Conservation (phyloP, 1,140 invertebrate genomes). For the Drosophila sp. region DNA sequence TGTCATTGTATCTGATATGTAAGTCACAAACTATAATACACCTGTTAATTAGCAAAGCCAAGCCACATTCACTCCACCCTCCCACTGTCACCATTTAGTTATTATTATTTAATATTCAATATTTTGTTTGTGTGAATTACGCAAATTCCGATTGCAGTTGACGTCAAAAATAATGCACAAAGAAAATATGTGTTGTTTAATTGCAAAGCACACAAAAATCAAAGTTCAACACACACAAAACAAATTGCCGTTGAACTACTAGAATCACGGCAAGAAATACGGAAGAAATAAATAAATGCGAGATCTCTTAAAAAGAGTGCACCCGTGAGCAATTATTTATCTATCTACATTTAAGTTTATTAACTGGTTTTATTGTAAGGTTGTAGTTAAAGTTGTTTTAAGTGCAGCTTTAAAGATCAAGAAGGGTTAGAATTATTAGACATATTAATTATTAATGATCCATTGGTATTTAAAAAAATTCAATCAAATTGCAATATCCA, state of each 20-base stretch:
- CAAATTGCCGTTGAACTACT: conserved; percentile 1
- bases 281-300: conserved; percentile 3
- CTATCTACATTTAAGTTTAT: neutral
- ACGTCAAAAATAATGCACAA: conserved; percentile 31
- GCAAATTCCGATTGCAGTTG: conserved; percentile 42
- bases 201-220: conserved; percentile 9
- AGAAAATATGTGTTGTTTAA: conserved; percentile 16
- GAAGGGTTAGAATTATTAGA: neutral
- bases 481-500: no score
- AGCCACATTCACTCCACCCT: no score
- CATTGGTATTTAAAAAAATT: no score
- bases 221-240: conserved; percentile 25
- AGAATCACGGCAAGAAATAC: conserved; percentile 8
- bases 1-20: conserved; percentile 23
- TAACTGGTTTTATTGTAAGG: neutral
- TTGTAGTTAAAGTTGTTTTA: neutral
- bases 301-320: neutral
- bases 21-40: conserved; percentile 43
- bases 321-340: neutral
- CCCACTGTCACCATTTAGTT: no score
- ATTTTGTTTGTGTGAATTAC: conserved; percentile 20
- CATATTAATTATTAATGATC: no score
- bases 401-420: neutral
- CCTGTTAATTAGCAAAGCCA: conserved; percentile 23
- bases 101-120: no score